Evolutionary conservation across 92 coral and sea anemone genomes (phyloP).

Genomic region (Paragorgia papillata): DNA sequence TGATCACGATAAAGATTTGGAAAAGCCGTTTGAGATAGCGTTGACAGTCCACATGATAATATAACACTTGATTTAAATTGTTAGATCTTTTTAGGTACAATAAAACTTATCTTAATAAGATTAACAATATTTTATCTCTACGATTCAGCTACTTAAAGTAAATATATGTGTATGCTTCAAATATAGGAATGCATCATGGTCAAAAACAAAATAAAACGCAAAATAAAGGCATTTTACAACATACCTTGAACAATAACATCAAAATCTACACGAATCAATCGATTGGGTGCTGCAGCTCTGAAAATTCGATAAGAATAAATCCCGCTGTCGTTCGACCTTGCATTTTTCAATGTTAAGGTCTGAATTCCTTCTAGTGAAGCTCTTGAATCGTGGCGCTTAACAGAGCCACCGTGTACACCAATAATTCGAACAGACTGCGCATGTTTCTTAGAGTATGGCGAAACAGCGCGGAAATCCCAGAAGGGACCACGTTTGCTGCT

Average conservation of each 20-base stretch:
- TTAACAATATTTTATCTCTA: too few relatives aligned
- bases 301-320: background rate
- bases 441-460: background rate
- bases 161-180: too few relatives aligned
- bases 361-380: constrained; percentile 3
- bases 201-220: background rate
- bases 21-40: too few relatives aligned
- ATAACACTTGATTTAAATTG: too few relatives aligned
- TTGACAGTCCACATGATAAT: too few relatives aligned
- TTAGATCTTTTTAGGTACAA: too few relatives aligned
- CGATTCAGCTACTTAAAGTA: too few relatives aligned
- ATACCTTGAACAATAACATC: constrained; percentile 17
- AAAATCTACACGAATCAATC: background rate
- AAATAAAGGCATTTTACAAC: too few relatives aligned
- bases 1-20: too few relatives aligned
- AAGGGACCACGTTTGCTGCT: background rate
- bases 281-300: background rate
- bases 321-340: constrained; percentile 5
- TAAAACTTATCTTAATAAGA: too few relatives aligned
- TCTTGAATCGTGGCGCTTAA: background rate
- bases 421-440: background rate
- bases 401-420: background rate
- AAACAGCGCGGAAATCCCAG: constrained; percentile 23
- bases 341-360: background rate
- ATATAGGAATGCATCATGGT: too few relatives aligned